Evolutionary conservation across 2,113 vertebrate species (phyloP).

Genomic region (Oostethus manadensis): DNA sequence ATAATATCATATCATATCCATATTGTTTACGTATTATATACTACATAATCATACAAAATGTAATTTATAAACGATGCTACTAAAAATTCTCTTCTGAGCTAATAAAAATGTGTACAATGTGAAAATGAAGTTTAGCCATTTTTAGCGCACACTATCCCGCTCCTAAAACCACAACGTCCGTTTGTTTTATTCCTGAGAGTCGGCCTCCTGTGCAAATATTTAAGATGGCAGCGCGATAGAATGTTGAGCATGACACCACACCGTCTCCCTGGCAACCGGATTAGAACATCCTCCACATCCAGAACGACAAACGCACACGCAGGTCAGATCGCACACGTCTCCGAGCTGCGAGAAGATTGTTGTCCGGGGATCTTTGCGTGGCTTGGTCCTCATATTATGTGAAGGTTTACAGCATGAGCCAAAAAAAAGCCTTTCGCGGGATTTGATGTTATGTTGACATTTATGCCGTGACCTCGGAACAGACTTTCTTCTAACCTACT

Average conservation of each 20-base stretch:
- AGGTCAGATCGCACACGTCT: not conserved
- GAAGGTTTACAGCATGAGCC: not conserved
- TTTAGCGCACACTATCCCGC: not conserved
- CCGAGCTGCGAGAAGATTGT: slow-evolving; percentile 55
- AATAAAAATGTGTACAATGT: no score
- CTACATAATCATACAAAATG: no score
- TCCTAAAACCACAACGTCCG: rapidly evolving
- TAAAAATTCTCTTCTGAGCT: no score
- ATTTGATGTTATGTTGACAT: not conserved
- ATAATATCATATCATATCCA: no score
- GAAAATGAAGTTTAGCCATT: not conserved
- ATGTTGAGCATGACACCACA: slow-evolving; percentile 27
- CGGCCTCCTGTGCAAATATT: slow-evolving; percentile 23
- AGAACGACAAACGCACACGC: slow-evolving; percentile 30
- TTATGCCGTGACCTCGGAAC: no score
- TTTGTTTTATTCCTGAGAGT: not conserved
- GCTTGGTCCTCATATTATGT: not conserved
- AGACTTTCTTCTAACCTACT: not conserved
- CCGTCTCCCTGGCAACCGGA: slow-evolving; percentile 38
- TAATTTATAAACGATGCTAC: no score
- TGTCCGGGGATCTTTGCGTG: not conserved
- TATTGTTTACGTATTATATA: no score
- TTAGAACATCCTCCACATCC: slow-evolving; percentile 32
- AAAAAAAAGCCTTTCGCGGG: no score
- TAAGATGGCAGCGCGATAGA: slow-evolving; percentile 27